Evolutionary conservation across 2,888 invertebrate species (phyloP), one percentile per base, ranked within the genome.

Genomic region (Altica lythri): DNA sequence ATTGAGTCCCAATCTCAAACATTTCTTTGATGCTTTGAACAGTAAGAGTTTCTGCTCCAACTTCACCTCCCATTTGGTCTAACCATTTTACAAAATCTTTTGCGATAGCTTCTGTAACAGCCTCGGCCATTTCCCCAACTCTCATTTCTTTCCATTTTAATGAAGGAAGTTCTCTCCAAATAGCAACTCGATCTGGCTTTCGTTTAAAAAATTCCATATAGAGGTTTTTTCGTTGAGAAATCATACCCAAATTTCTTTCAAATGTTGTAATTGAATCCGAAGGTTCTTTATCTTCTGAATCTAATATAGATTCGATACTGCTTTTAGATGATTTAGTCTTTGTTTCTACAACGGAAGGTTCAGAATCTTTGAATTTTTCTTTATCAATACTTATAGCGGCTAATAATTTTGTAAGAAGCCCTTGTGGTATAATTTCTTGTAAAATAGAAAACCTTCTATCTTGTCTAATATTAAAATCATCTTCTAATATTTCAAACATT

Each of bases 1-100:
- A 80, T 57, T 83, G 78, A 62, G 83, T 83, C 50, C 83, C 82
- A 46, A 84, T 80, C 79, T 84, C 75, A 61, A 77, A 76, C 70
- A 77, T 71, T 44, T 72, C 70, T 16, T 74, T 66, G 8, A 77
- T 65, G 10, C 67, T 64, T 22, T 65, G 61, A n/a, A 72, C 71
- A 40, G 69, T 72, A 8, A 40, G 10, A 22, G 8, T 13, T 40
- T 40, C 40, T n/a, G n/a, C n/a, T 25, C 61, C 64, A 45, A 62
- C 57, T 16, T 71, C 66, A 18, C 66, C 64, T 1, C 74, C 73
- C 29, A 70, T 51, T 8, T 61, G 62, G 34, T 68, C 63, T 47
- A 76, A 59, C 76, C 76, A 76, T 17, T 72, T 66, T n/a, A 74
- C 69, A 56, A 76, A 77, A 51, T 74, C 69, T 12, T 63, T 61